Conservation (phyloP, 2,888 invertebrate species). For the Drosophila siamana region DNA sequence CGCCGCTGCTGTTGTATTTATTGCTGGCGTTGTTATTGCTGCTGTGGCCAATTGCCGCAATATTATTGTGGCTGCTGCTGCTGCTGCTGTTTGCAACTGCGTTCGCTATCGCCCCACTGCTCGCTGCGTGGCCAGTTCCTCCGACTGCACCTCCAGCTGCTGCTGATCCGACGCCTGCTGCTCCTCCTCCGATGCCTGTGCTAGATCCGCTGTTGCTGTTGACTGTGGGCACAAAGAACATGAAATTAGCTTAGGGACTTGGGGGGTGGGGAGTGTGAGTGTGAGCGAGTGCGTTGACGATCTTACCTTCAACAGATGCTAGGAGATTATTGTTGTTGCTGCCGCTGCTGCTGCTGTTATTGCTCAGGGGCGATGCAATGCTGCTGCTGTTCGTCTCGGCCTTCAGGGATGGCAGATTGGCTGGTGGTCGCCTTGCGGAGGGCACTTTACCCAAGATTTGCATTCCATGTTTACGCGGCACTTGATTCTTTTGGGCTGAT, state of each 20-base stretch:
- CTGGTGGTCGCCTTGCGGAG: constrained; percentile 98
- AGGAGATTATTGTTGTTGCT: constrained; percentile 53
- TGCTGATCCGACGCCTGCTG: constrained; percentile 21
- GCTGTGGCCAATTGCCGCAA: constrained; percentile 49
- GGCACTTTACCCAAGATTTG: constrained; percentile 99
- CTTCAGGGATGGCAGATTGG: constrained; percentile 99
- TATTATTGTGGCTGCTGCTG: constrained; percentile 63
- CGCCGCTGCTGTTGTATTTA: constrained; percentile 21
- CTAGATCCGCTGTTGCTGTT: constrained; percentile 46
- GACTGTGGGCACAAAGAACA: constrained; percentile 34
- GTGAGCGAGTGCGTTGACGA: neutral
- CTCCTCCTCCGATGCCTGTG: constrained; percentile 50
- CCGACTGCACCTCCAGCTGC: constrained; percentile 53
- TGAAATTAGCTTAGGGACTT: neutral
- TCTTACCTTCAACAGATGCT: constrained; percentile 67
- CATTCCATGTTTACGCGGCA: constrained; percentile 99
- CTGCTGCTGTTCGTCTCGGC: constrained; percentile 90
- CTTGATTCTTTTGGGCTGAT: constrained; percentile 94
- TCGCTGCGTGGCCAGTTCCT: constrained; percentile 42
- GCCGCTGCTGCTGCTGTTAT: constrained; percentile 65
- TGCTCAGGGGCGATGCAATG: constrained; percentile 37
- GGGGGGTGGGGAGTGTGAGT: too few species aligned
- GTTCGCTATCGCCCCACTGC: constrained; percentile 8
- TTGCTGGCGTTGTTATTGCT: constrained; percentile 22
- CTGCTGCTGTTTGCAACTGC: constrained; percentile 45